These are phyloP conservation scores for Villa cingulata DNA, from an alignment of 2,888 invertebrate genomes.

Conservation along the genomic window DNA sequence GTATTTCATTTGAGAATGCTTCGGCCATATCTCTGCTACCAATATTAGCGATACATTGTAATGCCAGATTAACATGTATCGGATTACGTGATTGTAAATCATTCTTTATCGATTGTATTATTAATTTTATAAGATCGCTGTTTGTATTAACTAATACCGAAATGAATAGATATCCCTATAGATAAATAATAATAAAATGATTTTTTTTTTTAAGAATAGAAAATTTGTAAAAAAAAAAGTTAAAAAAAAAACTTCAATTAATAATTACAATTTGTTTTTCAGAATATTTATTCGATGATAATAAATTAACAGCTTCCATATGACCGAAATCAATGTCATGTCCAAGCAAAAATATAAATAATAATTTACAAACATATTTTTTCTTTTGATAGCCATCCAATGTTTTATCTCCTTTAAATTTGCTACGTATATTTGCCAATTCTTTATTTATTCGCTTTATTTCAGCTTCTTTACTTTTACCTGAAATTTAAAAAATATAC, in stretches of 20 bases:
- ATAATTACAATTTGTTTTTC: slow-evolving; percentile 94
- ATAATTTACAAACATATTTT: slow-evolving; percentile 98
- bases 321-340: slow-evolving; percentile 99
- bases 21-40: slow-evolving; percentile 99
- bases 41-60: slow-evolving; percentile 99
- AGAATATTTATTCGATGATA: slow-evolving; percentile 99
- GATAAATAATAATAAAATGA: slow-evolving; percentile 13
- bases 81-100: slow-evolving; percentile 94
- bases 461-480: slow-evolving; percentile 99
- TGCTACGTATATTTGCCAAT: slow-evolving; percentile 96
- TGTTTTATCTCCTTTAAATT: slow-evolving; percentile 99
- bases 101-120: slow-evolving; percentile 98
- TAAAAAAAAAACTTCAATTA: background rate
- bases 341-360: slow-evolving; percentile 97
- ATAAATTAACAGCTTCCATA: slow-evolving; percentile 99
- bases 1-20: slow-evolving; percentile 95
- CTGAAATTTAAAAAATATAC: no score
- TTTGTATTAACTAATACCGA: slow-evolving; percentile 98
- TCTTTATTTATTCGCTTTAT: slow-evolving; percentile 99
- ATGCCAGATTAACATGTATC: slow-evolving; percentile 93
- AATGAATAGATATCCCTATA: slow-evolving; percentile 95
- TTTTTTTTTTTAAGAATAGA: slow-evolving; percentile 1
- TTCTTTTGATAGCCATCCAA: slow-evolving; percentile 99
- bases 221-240: background rate
- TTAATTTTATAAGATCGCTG: slow-evolving; percentile 96